These are phyloP conservation scores for Threskiornis aethiopicus DNA, from an alignment of 2,797 vertebrate species.

Conservation along the genomic window DNA sequence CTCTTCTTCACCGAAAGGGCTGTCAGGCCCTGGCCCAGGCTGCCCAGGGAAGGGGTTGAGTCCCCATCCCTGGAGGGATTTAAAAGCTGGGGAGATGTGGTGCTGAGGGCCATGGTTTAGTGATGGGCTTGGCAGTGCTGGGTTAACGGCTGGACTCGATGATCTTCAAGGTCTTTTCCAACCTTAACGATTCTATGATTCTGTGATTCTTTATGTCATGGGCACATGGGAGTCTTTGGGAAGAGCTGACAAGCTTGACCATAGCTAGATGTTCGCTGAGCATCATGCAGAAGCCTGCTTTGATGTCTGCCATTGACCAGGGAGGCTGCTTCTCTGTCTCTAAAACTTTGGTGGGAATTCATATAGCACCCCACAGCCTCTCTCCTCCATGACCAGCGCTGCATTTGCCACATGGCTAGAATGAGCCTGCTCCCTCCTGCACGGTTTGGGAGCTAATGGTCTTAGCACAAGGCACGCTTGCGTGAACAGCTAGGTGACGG, in stretches of 20 bases:
- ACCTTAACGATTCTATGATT: no score
- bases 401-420: neutral
- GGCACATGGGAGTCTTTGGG: neutral
- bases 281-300: accelerated
- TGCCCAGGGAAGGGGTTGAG: no score
- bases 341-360: neutral
- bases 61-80: no score
- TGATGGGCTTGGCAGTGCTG: no score
- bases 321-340: neutral
- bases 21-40: no score
- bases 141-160: no score
- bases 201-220: neutral
- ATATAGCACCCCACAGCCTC: neutral
- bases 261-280: neutral
- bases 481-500: neutral
- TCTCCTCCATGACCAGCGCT: neutral
- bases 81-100: no score
- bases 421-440: neutral
- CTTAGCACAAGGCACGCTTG: neutral
- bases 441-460: neutral
- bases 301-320: neutral
- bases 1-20: neutral
- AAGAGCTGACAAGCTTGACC: neutral
- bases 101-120: no score
- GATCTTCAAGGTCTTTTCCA: no score